Base-by-base conservation (phyloP, 2,797 vertebrate species). In the Anguilla marmorata region DNA sequence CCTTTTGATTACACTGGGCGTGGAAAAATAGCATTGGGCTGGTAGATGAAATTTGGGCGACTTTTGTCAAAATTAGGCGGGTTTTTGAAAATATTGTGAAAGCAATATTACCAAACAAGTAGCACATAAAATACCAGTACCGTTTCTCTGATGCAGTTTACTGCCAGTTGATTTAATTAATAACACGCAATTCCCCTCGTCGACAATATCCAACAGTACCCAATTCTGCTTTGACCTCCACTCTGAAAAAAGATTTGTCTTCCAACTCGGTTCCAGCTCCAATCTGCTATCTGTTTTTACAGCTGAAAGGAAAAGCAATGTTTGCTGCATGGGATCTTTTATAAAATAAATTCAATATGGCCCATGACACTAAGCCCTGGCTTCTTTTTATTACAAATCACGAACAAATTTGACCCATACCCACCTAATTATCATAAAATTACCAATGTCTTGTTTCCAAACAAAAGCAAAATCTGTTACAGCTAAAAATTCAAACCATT, bases 221-320 rank as follows among this genome's bases (percentile, higher is more conserved):
- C 82, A 86, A 86, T 88, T 91, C 84, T 90, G 86, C 87, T 88
- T 87, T 90, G 88, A 89, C 90, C 90, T 86, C 87, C 89, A 88
- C 85, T 89, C 86, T 87, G 50, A 93, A 85, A 87, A 88, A 87
- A 87, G 90, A 91, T 89, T 92, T 86, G 90, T 90, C 90, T 88
- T 66, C 86, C 74, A 85, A 83, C 91, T 87, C 87, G 56, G 85
- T 87, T 91, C 84, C 52, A 88, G 88, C 86, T 90, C 86, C 87
- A 83, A 87, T 92, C 91, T 90, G 88, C 88, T 92, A 91, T 92
- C 90, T 93, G 93, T 93, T 93, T 92, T 89, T 88, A 93, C 91
- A 93, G 92, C 91, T 94, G 90, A 91, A 79, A 92, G 69, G 89
- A 91, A 87, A 85, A 90, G 85, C 87, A 58, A 76, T 76, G 88